Conservation (phyloP, 2,113 vertebrate species). For the Austrofundulus limnaeus region DNA sequence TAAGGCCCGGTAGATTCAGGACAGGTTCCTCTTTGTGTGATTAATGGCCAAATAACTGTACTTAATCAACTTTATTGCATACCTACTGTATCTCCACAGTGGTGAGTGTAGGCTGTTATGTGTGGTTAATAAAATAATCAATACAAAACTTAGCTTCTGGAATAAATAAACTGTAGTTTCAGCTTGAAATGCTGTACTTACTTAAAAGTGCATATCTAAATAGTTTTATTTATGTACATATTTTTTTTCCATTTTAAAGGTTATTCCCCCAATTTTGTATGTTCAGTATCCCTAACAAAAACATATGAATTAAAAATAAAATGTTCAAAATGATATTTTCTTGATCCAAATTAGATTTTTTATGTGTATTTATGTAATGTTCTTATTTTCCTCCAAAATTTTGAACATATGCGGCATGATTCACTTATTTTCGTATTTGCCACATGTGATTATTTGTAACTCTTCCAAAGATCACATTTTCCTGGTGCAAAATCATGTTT, state of each 20-base stretch:
- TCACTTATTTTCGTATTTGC: too few species aligned
- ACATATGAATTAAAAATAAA: too few species aligned
- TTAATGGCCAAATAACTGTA: constrained; percentile 72
- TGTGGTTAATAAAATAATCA: constrained; percentile 55
- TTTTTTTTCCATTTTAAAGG: background rate
- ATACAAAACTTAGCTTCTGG: constrained; percentile 56
- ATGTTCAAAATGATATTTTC: too few species aligned
- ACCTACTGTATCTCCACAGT: constrained; percentile 36
- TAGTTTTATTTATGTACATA: background rate
- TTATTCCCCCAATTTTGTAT: background rate
- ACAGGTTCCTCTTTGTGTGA: constrained; percentile 55
- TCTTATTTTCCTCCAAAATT: too few species aligned
- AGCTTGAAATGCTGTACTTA: constrained; percentile 25
- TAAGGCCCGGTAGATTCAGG: constrained; percentile 35
- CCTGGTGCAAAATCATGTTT: too few species aligned
- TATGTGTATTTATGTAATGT: too few species aligned
- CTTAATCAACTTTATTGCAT: constrained; percentile 74
- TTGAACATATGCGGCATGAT: too few species aligned
- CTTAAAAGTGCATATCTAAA: background rate
- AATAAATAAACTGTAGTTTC: constrained; percentile 30
- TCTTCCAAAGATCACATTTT: too few species aligned
- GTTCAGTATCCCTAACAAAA: background rate
- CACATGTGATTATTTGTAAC: too few species aligned
- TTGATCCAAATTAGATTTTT: too few species aligned
- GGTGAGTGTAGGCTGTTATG: constrained; percentile 46